Conservation (phyloP, 2,888 invertebrate species). For the Phalera bucephala region DNA sequence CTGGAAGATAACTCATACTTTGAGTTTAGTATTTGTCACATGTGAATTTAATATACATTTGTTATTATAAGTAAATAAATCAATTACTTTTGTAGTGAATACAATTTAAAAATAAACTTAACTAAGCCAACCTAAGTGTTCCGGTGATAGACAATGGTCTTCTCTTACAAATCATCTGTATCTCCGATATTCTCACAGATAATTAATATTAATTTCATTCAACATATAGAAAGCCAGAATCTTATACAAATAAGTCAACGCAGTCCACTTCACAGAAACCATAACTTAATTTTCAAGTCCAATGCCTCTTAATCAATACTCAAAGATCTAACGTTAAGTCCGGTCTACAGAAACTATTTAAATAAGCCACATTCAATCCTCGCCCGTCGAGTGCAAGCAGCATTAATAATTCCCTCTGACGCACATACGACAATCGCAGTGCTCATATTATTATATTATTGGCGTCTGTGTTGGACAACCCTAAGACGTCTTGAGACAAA, state of each 20-base stretch:
- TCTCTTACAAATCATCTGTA: too few species aligned
- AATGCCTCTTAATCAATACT: conserved; percentile 52
- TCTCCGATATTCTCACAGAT: too few species aligned
- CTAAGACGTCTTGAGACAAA: conserved; percentile 68
- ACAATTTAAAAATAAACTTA: too few species aligned
- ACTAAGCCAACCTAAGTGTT: too few species aligned
- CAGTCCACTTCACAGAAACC: not conserved
- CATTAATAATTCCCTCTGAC: conserved; percentile 80
- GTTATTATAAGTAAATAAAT: not conserved
- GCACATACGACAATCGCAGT: conserved; percentile 75
- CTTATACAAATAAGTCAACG: not conserved
- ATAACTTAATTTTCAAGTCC: conserved; percentile 46
- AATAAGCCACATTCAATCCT: conserved; percentile 52
- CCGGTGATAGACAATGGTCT: too few species aligned
- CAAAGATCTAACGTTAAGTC: conserved; percentile 48
- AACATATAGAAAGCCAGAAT: too few species aligned
- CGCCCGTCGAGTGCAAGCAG: conserved; percentile 51
- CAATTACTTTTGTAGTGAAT: too few species aligned
- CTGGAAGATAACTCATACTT: too few species aligned
- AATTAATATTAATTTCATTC: too few species aligned
- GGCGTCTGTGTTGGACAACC: conserved; percentile 72
- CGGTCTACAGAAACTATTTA: conserved; percentile 59
- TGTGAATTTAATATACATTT: too few species aligned
- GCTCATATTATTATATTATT: conserved; percentile 73
- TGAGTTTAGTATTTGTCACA: too few species aligned